Conservation (phyloP, 2,797 vertebrate species). For the Microctenopoma steveboyesi region DNA sequence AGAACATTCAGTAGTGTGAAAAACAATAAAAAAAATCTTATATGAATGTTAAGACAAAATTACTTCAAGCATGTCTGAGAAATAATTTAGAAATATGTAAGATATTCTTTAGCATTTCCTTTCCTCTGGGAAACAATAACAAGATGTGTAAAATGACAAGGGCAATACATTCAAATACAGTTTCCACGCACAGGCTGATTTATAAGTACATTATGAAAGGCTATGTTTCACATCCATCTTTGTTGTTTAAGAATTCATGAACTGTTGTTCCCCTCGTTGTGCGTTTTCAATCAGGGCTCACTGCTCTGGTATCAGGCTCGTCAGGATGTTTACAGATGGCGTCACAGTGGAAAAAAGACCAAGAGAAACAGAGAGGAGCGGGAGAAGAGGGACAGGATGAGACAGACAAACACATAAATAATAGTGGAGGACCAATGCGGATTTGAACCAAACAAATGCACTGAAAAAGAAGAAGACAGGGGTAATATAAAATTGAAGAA, state of each 20-base stretch:
- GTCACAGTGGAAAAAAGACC: slow-evolving; percentile 25
- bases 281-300: slow-evolving; percentile 48
- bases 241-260: slow-evolving; percentile 59
- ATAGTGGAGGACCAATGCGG: slow-evolving; percentile 41
- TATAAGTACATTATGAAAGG: slow-evolving; percentile 65
- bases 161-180: slow-evolving; percentile 22
- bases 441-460: slow-evolving; percentile 45
- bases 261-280: slow-evolving; percentile 48
- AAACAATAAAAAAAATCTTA: too few relatives aligned
- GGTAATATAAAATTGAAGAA: slow-evolving; percentile 7
- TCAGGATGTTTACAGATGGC: slow-evolving; percentile 59
- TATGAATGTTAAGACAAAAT: too few relatives aligned
- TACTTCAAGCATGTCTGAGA: neutral
- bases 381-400: slow-evolving; percentile 21
- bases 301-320: slow-evolving; percentile 24
- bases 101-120: neutral
- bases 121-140: slow-evolving; percentile 27
- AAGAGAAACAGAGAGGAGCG: slow-evolving; percentile 5
- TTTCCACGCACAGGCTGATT: slow-evolving; percentile 51
- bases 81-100: neutral
- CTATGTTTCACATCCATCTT: slow-evolving; percentile 61
- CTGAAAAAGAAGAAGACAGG: slow-evolving; percentile 4
- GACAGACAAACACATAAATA: slow-evolving; percentile 36
- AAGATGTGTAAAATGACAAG: slow-evolving; percentile 35
- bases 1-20: too few relatives aligned